Evolutionary conservation across 2,113 vertebrate genomes (phyloP).

Genomic region (Ailurus styani): DNA sequence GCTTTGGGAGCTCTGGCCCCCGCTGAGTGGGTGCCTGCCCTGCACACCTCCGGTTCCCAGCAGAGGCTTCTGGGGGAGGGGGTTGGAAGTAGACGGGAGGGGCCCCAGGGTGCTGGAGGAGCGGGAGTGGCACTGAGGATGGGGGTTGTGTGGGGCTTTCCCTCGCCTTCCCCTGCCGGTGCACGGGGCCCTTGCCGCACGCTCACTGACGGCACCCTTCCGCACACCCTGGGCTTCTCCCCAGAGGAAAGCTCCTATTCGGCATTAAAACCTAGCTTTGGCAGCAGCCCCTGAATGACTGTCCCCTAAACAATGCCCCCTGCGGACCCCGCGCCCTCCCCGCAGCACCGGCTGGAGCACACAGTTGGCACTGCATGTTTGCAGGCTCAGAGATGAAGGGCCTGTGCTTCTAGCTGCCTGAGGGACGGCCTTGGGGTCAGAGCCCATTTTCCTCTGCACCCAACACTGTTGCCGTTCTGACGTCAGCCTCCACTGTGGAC

Average conservation of each 20-base stretch:
- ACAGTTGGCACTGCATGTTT: not conserved
- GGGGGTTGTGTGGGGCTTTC: accelerated
- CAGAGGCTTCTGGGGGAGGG: not conserved
- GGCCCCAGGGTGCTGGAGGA: not conserved
- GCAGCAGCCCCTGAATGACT: not conserved
- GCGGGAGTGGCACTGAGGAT: not conserved
- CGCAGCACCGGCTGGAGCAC: accelerated
- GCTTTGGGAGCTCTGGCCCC: not conserved
- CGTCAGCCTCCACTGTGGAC: accelerated
- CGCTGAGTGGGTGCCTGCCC: not conserved
- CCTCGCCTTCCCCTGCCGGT: too few relatives aligned
- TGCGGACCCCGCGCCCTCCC: accelerated
- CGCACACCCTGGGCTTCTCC: not conserved
- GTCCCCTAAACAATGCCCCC: not conserved
- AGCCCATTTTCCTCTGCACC: accelerated
- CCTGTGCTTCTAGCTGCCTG: accelerated
- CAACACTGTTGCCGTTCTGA: accelerated
- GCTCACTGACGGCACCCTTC: accelerated
- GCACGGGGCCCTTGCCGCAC: accelerated
- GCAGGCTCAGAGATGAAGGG: not conserved
- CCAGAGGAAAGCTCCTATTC: not conserved
- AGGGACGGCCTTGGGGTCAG: not conserved
- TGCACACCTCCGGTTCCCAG: conserved; percentile 6
- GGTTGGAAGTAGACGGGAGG: not conserved
- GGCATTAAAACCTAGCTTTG: not conserved